Evolutionary conservation across 2,797 vertebrate genomes (phyloP).

Genomic region (Sebastes vulpes): DNA sequence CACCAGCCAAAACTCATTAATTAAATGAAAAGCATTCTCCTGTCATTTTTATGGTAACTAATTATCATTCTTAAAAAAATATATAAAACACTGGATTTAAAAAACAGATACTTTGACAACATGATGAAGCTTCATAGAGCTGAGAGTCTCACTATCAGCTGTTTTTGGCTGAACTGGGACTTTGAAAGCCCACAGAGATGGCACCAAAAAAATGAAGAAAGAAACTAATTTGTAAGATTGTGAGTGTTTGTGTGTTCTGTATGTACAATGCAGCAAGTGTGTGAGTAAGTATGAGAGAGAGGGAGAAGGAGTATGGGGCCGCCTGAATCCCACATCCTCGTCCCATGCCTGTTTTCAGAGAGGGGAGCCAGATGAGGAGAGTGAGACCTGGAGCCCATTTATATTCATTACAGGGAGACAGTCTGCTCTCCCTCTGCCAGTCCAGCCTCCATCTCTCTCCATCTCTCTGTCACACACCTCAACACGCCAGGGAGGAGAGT

Average conservation of each 20-base stretch:
- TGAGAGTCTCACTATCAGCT: background rate
- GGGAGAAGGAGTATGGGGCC: background rate
- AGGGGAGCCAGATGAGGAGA: conserved; percentile 42
- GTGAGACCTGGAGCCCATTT: conserved; percentile 70
- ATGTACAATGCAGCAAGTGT: conserved; percentile 15
- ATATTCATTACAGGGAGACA: conserved; percentile 81
- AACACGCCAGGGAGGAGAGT: conserved; percentile 50
- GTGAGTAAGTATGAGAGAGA: background rate
- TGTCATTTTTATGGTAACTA: background rate
- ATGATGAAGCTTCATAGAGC: background rate
- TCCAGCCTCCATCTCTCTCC: conserved; percentile 62
- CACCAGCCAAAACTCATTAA: background rate
- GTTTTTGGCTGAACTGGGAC: conserved; percentile 10
- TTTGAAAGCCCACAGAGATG: background rate
- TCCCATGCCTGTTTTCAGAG: conserved; percentile 42
- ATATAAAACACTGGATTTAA: background rate
- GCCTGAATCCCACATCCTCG: conserved; percentile 20
- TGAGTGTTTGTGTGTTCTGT: background rate
- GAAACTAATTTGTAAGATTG: background rate
- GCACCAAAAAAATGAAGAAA: background rate
- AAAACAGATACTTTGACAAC: background rate
- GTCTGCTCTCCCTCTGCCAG: conserved; percentile 74
- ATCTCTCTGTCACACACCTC: conserved; percentile 69
- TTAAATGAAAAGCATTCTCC: background rate
- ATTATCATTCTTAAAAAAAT: background rate